A percentile compares a stretch with the other conserved stretches of the same genome.
Evolutionary conservation across 2,888 invertebrate genomes (phyloP).

Genomic region (Idaea straminata): DNA sequence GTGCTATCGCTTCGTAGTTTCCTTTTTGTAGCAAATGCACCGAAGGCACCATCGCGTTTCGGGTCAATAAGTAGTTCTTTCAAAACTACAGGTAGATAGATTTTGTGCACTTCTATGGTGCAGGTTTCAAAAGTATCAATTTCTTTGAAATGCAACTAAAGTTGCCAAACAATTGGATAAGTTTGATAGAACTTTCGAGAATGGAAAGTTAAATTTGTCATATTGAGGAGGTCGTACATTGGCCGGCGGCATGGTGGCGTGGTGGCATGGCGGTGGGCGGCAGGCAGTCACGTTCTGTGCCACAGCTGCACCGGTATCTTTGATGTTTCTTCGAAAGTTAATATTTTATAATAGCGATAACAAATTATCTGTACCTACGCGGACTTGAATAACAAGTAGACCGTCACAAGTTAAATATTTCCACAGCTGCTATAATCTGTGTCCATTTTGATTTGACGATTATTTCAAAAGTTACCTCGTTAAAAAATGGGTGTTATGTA

Average conservation of each 20-base stretch:
- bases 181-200: neutral
- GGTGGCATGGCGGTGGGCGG: neutral
- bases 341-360: neutral
- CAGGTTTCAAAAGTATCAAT: neutral
- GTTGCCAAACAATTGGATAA: no score
- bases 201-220: conserved; percentile 1
- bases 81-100: neutral
- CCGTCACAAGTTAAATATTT: neutral
- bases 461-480: neutral
- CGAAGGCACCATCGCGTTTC: neutral
- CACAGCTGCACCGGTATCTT: neutral
- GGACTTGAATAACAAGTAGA: neutral
- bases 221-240: neutral
- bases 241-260: neutral
- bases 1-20: neutral
- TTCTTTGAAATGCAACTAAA: neutral
- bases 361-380: neutral
- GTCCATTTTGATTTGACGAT: neutral
- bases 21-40: neutral
- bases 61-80: neutral
- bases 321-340: neutral
- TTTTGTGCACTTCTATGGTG: neutral
- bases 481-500: neutral
- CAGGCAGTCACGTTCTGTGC: neutral
- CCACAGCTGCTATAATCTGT: neutral